phyloP scores from a whole-genome alignment of 30 jellyfish, hydroid and myxozoan species.

The Morbakka virulenta region DNA sequence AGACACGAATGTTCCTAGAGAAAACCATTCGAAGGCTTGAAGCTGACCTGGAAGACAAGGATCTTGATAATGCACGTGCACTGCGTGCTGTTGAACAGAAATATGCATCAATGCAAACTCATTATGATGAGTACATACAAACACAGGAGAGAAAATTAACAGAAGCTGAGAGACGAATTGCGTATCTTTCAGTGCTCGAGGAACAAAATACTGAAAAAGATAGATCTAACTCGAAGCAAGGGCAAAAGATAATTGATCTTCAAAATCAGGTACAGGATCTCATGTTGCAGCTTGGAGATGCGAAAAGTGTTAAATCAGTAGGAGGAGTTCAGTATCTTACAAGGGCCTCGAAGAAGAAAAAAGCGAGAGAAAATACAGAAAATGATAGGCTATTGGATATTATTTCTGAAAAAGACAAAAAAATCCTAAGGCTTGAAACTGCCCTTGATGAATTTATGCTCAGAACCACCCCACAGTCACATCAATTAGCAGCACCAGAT shows the following conservation, averaged over 20 bases:
- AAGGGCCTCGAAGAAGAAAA: not conserved
- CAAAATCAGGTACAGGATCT: not conserved
- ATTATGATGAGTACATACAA: constrained; percentile 50
- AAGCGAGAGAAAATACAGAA: not conserved
- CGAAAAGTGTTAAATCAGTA: not conserved
- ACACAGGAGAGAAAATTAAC: constrained; percentile 22
- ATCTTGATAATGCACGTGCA: constrained; percentile 22
- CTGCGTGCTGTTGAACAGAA: constrained; percentile 48
- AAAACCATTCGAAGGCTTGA: constrained; percentile 50
- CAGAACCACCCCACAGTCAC: too few relatives aligned
- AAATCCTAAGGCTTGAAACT: not conserved
- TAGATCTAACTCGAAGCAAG: not conserved
- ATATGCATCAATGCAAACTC: constrained; percentile 45
- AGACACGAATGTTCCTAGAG: constrained; percentile 33
- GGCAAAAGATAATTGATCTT: not conserved
- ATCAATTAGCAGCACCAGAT: not conserved
- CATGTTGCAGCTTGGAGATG: not conserved
- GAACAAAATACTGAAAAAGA: not conserved
- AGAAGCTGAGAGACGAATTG: not conserved
- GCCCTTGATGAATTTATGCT: not conserved
- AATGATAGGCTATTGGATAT: not conserved
- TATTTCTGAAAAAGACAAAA: not conserved
- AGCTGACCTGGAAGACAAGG: constrained; percentile 60
- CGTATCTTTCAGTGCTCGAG: not conserved
- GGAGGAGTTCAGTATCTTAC: not conserved